phyloP scores from a whole-genome alignment of 37 sponge, comb jelly and placozoan species.

The Chondrilla cf. caribensis region DNA sequence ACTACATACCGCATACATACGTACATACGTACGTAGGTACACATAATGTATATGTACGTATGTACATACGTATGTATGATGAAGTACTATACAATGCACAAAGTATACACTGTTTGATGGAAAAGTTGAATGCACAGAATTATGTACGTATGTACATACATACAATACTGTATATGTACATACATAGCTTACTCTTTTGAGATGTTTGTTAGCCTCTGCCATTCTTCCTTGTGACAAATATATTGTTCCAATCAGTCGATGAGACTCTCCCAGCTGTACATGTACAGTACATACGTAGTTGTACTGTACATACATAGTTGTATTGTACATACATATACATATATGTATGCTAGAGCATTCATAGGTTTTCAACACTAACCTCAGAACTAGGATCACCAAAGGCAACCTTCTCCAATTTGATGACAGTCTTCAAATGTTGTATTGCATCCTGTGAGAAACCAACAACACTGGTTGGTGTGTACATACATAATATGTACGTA shows the following conservation, averaged over 20 bases:
- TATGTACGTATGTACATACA: too few relatives aligned
- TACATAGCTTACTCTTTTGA: neutral
- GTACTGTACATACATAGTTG: too few relatives aligned
- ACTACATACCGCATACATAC: neutral
- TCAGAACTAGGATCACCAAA: constrained; percentile 20
- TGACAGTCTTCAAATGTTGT: neutral
- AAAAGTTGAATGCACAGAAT: too few relatives aligned
- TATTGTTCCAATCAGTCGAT: constrained; percentile 5
- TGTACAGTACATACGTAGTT: neutral
- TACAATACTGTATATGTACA: too few relatives aligned
- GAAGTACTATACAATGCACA: too few relatives aligned
- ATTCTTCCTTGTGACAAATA: constrained; percentile 3
- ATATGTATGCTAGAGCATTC: neutral
- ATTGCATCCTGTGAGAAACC: constrained; percentile 18
- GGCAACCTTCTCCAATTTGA: neutral
- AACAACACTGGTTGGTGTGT: too few relatives aligned
- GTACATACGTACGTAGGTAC: neutral
- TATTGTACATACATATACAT: neutral
- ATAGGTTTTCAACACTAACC: neutral
- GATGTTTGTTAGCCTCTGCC: constrained; percentile 6
- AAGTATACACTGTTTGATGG: too few relatives aligned
- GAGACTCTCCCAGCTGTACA: constrained; percentile 1
- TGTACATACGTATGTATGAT: neutral
- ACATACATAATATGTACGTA: too few relatives aligned
- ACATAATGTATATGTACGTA: neutral